Evolutionary conservation across 1,140 invertebrate genomes (phyloP), one percentile per base, ranked within the genome.

Genomic region (Colletes latitarsis): DNA sequence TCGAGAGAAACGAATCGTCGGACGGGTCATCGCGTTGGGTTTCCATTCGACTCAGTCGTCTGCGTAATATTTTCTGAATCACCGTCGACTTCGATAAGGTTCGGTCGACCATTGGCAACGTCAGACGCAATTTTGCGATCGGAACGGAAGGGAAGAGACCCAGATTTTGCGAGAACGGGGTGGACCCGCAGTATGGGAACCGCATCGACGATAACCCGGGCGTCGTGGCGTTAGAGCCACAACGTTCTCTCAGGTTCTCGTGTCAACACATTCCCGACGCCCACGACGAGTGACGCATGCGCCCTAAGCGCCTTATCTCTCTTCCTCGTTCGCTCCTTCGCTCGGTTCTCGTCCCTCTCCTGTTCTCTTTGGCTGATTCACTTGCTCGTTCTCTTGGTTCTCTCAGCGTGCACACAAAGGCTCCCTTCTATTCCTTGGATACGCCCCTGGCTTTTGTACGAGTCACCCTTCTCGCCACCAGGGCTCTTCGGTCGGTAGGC

Each of bases 251-350:
- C 71, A 21, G 73, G 67, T 82, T 85, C 83, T 82, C 81, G 66
- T 87, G 86, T 85, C 83, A 82, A 88, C 83, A 87, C 85, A 70
- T 83, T 86, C 82, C 67, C 85, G 81, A 87, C 85, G 79, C 85
- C 77, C 83, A 83, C 82, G 58, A 79, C 21, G 78, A 76, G 77
- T 81, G 69, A 88, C 88, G 88, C 88, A 89, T 89, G 88, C 88
- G 88, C 80, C 41, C 77, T 69, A 77, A 67, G 30, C 75, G 60
- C 76, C 60, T 82, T 82, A 77, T 87, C 70, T 63, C 72, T 88
- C 52, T 72, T 80, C 74, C 49, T 83, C 62, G 67, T 63, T 81
- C 53, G 15, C 19, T 69, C 66, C 66, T 60, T 79, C 70, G 52
- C 19, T 85, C 39, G 49, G 15, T 79, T 58, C 19, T 49, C 41